These are phyloP conservation scores for Hyperoodon ampullatus DNA, from an alignment of 2,113 vertebrate genomes.

Conservation along the genomic window DNA sequence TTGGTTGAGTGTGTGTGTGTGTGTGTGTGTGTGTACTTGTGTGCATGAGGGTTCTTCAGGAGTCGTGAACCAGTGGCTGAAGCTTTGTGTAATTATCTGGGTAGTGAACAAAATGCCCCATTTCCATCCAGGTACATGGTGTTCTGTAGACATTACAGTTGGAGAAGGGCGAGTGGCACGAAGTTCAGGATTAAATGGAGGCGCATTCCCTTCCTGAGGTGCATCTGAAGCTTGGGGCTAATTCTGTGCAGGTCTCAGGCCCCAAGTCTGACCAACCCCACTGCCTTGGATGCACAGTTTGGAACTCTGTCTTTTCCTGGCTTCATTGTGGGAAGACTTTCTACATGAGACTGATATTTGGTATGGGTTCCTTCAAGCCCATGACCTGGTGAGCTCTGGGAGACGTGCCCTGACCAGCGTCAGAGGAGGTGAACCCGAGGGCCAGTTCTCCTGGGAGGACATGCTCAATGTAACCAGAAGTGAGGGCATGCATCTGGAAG, in stretches of 20 bases:
- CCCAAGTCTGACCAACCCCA: fast-evolving
- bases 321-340: not conserved
- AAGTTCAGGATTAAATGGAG: not conserved
- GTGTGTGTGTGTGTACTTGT: not conserved
- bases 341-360: not conserved
- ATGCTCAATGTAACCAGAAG: not conserved
- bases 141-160: not conserved
- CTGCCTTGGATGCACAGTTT: not conserved
- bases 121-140: not conserved
- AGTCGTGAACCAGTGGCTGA: not conserved
- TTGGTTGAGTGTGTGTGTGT: not conserved
- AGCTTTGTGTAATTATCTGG: not conserved
- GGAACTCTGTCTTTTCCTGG: not conserved
- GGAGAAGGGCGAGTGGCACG: not conserved
- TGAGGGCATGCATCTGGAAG: not conserved
- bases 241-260: not conserved
- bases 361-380: not conserved
- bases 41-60: not conserved
- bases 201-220: fast-evolving
- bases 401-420: not conserved
- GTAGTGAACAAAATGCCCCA: not conserved
- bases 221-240: fast-evolving
- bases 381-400: not conserved
- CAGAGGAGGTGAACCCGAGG: not conserved
- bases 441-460: not conserved